A percentile compares a stretch with the other conserved stretches of the same genome.
Evolutionary conservation across 2,797 vertebrate species (phyloP).

Genomic region (Lacerta agilis): DNA sequence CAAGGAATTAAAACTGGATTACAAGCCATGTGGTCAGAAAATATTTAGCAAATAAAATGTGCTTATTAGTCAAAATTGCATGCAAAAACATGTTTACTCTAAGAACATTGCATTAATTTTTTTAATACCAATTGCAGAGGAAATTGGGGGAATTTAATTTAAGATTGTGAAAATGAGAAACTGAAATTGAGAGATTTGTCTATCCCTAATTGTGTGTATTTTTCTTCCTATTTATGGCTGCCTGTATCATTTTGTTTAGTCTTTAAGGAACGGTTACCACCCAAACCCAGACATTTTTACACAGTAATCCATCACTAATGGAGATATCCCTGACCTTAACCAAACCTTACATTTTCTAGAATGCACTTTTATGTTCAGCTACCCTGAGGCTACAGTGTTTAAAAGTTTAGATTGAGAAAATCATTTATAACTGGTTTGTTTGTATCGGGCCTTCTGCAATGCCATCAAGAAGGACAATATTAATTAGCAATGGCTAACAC

Average conservation of each 20-base stretch:
- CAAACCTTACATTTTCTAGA: conserved; percentile 78
- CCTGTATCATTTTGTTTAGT: conserved; percentile 70
- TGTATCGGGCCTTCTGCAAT: conserved; percentile 73
- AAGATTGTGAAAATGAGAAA: no score
- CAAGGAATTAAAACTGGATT: no score
- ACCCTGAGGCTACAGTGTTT: conserved; percentile 75
- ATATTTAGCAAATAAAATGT: no score
- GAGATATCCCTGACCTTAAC: conserved; percentile 71
- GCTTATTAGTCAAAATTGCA: no score
- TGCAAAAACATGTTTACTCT: no score
- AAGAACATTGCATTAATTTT: no score
- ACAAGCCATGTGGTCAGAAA: no score
- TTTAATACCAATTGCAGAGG: no score
- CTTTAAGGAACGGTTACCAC: conserved; percentile 64
- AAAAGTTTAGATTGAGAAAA: conserved; percentile 78
- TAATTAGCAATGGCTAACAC: conserved; percentile 70
- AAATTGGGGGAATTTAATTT: no score
- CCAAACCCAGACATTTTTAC: conserved; percentile 63
- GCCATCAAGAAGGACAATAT: conserved; percentile 69
- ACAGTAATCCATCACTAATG: conserved; percentile 51
- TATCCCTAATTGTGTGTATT: conserved; percentile 15
- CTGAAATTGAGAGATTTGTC: no score
- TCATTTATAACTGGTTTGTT: conserved; percentile 78
- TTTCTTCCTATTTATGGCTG: conserved; percentile 57
- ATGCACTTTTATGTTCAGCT: conserved; percentile 75